These are phyloP conservation scores for Pterocles gutturalis DNA, from an alignment of 2,113 vertebrate genomes.

Conservation along the genomic window DNA sequence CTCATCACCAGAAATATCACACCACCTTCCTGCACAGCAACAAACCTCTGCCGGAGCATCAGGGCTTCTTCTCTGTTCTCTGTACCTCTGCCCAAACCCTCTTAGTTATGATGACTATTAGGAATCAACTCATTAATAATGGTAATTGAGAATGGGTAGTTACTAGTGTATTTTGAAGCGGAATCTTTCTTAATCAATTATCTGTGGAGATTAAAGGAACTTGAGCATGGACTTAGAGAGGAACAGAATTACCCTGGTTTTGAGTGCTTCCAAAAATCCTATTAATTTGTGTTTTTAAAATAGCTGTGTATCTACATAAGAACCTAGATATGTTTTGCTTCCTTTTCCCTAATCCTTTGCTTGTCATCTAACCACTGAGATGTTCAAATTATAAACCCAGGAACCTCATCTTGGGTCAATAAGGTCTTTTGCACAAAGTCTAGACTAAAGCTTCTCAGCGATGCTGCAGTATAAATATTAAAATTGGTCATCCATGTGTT, in stretches of 20 bases:
- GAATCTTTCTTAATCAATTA: not conserved
- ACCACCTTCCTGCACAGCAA: not conserved
- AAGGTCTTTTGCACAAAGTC: not conserved
- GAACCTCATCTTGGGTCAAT: not conserved
- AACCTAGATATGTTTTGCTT: not conserved
- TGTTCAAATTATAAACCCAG: not conserved
- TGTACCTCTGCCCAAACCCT: not conserved
- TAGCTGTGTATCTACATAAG: not conserved
- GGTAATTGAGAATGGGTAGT: not conserved
- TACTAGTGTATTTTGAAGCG: not conserved
- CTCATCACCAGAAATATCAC: not conserved
- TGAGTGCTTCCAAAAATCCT: not conserved
- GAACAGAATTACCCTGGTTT: not conserved
- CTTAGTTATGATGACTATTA: not conserved
- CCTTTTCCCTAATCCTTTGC: not conserved
- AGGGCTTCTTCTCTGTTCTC: not conserved
- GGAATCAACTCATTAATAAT: not conserved
- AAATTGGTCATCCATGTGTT: not conserved
- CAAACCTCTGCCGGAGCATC: not conserved
- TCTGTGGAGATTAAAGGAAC: not conserved
- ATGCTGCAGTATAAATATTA: not conserved
- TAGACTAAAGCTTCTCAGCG: not conserved
- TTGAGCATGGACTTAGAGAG: not conserved
- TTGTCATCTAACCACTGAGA: not conserved
- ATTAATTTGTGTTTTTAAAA: not conserved